Conservation (phyloP, 1,140 invertebrate species). For the Hylyphantes graminicola region DNA sequence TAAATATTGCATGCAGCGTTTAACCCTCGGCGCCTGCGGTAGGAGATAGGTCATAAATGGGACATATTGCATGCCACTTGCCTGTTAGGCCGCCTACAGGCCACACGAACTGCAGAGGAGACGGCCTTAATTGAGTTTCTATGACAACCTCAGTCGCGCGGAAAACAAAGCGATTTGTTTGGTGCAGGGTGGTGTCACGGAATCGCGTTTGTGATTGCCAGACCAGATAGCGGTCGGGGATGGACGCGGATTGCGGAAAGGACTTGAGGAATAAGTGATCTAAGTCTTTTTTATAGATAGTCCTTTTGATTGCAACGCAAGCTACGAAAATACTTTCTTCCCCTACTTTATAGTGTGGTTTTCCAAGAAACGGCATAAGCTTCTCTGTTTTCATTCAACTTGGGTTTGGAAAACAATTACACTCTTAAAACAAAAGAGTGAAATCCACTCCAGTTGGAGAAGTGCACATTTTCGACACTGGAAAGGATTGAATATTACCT, state of each 20-base stretch:
- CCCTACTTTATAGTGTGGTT: too few species aligned
- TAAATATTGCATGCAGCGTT: slow-evolving; percentile 27
- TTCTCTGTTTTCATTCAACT: too few species aligned
- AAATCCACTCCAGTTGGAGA: too few species aligned
- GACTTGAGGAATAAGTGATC: too few species aligned
- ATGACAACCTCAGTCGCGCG: slow-evolving; percentile 17
- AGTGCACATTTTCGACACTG: too few species aligned
- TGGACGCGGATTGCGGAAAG: background rate
- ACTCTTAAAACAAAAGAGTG: too few species aligned
- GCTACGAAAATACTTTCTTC: too few species aligned
- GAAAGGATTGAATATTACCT: too few species aligned
- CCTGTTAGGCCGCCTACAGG: slow-evolving; percentile 10
- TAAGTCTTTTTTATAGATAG: background rate
- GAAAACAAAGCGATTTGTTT: slow-evolving; percentile 55
- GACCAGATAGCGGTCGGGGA: slow-evolving; percentile 39
- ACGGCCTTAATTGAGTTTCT: slow-evolving; percentile 22
- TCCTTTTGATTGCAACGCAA: background rate
- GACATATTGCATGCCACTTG: slow-evolving; percentile 38
- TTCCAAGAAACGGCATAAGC: too few species aligned
- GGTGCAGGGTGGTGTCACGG: slow-evolving; percentile 26
- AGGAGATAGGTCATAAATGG: slow-evolving; percentile 45
- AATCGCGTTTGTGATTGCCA: slow-evolving; percentile 30
- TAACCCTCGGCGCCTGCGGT: slow-evolving; percentile 41
- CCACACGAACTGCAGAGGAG: slow-evolving; percentile 26
- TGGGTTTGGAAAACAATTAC: too few species aligned